These are phyloP conservation scores for Sisyra terminalis DNA, from an alignment of 2,888 invertebrate genomes.

Conservation along the genomic window DNA sequence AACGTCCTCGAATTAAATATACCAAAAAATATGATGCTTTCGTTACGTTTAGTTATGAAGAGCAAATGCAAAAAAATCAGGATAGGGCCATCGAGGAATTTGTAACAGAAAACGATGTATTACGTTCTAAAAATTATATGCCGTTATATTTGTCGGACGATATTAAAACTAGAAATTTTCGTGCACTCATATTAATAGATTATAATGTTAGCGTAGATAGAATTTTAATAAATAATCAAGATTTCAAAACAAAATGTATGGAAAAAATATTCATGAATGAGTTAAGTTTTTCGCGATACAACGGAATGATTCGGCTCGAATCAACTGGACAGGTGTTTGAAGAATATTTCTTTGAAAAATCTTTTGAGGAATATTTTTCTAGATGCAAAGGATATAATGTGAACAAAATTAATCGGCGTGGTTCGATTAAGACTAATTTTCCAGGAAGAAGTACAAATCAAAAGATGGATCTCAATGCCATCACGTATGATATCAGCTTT, in stretches of 20 bases:
- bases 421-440: not conserved
- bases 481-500: not conserved
- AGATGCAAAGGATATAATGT: slow-evolving; percentile 3
- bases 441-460: not conserved
- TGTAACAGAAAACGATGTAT: not conserved
- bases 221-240: slow-evolving; percentile 7
- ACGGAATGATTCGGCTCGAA: slow-evolving; percentile 12
- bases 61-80: slow-evolving; percentile 1
- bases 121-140: slow-evolving; percentile 5
- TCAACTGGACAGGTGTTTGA: slow-evolving; percentile 10
- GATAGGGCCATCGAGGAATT: not conserved
- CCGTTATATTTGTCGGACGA: slow-evolving; percentile 9
- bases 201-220: slow-evolving; percentile 7
- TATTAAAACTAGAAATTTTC: slow-evolving; percentile 7
- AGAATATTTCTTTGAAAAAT: slow-evolving; percentile 9
- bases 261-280: slow-evolving; percentile 11
- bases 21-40: not conserved
- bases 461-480: not conserved
- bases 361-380: not conserved
- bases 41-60: not conserved
- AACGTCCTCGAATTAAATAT: not conserved
- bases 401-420: not conserved
- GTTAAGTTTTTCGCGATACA: slow-evolving; percentile 11
- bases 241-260: slow-evolving; percentile 11
- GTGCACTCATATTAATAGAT: slow-evolving; percentile 6